Evolutionary conservation across 2,888 invertebrate species (phyloP).

Genomic region (Lysandra bellargus): DNA sequence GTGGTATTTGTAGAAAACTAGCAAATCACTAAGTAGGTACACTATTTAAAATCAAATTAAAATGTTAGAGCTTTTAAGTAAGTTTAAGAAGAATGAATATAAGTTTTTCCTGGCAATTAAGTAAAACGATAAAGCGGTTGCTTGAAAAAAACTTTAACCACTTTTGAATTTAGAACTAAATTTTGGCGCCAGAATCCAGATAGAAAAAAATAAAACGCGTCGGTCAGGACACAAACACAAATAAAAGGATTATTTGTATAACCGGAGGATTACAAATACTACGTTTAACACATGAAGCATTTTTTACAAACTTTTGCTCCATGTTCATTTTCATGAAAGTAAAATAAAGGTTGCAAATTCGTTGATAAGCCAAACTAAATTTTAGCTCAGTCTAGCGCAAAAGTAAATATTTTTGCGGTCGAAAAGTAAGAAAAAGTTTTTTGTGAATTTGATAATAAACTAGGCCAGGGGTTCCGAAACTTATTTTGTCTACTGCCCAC

Average conservation of each 20-base stretch:
- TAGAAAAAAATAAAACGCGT: too few species aligned
- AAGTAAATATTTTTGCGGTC: neutral
- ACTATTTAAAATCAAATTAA: too few species aligned
- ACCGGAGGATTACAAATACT: neutral
- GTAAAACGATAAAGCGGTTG: too few species aligned
- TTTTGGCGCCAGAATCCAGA: too few species aligned
- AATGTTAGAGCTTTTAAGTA: too few species aligned
- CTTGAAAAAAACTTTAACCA: too few species aligned
- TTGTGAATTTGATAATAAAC: neutral
- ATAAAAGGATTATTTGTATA: slow-evolving; percentile 2
- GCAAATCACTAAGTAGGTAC: too few species aligned
- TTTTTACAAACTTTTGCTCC: neutral
- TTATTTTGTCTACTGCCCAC: too few species aligned
- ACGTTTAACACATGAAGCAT: neutral
- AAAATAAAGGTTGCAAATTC: slow-evolving; percentile 16
- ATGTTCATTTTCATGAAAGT: slow-evolving; percentile 14
- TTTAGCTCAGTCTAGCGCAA: neutral
- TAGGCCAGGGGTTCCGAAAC: neutral
- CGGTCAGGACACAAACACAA: neutral
- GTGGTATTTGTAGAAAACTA: neutral
- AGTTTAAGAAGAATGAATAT: too few species aligned
- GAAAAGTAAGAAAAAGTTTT: neutral
- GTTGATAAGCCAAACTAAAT: slow-evolving; percentile 8
- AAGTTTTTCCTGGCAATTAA: too few species aligned
- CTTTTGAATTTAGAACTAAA: too few species aligned